phyloP scores from a whole-genome alignment of 2,113 vertebrate species.

The Poeciliopsis prolifica region DNA sequence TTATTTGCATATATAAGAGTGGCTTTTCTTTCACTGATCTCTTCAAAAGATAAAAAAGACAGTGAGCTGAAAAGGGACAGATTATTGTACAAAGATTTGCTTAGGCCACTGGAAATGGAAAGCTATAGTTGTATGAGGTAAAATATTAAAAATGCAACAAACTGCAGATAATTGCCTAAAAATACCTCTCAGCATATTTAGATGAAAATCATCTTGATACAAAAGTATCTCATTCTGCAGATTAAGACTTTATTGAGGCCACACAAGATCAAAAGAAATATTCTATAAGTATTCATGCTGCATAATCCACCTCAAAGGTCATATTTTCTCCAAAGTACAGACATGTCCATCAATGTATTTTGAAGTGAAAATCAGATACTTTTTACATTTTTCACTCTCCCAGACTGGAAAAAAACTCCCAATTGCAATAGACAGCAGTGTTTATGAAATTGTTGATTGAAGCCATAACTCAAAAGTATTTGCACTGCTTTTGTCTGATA shows the following conservation, averaged over 20 bases:
- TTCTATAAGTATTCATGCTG: neutral
- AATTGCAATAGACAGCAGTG: neutral
- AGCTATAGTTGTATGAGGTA: constrained; percentile 6
- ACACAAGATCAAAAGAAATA: neutral
- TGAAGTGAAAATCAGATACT: neutral
- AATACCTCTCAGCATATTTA: constrained; percentile 10
- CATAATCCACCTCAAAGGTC: neutral
- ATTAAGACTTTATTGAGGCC: neutral
- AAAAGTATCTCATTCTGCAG: neutral
- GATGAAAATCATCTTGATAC: neutral
- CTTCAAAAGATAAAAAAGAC: neutral
- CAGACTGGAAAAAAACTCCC: neutral
- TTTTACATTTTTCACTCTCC: neutral
- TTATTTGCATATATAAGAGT: neutral
- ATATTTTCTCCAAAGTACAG: neutral
- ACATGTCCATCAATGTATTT: neutral
- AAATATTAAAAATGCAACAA: constrained; percentile 48
- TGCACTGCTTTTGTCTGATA: constrained; percentile 16
- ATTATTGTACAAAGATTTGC: too few species aligned
- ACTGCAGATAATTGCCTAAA: constrained; percentile 1
- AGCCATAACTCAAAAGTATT: constrained; percentile 21
- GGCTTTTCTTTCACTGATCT: neutral
- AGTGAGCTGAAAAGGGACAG: neutral
- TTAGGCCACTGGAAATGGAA: too few species aligned
- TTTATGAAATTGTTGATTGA: neutral